Base-by-base conservation (phyloP, 2,797 vertebrate genomes). In the Bufotes viridis region DNA sequence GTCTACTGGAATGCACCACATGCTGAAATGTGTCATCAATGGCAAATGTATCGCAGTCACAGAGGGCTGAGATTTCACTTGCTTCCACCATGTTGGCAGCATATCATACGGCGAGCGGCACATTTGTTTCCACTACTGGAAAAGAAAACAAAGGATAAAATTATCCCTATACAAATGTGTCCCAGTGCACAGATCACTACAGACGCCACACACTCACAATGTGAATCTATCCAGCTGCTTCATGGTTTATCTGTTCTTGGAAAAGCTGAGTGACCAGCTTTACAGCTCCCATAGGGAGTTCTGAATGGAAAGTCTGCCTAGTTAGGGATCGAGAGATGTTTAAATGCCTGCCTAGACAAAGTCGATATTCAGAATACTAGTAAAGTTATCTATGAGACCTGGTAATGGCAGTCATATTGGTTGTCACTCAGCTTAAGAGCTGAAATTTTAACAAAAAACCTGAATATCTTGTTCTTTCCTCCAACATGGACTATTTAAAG, bases 1-100 rank as follows among this genome's bases (percentile, higher is more conserved):
- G 60, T 3, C 15, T 17, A 82, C 26, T 29, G 79, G 86, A 87
- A 87, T 87, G 78, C 51, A 14, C 34, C 86, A 87, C 69, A 75
- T 87, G 79, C 55, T 61, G 58, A 20, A 70, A 55, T 70, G 34
- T 42, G 65, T 72, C 78, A 60, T 49, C 63, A 49, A 12, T 49
- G 79, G 86, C 55, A 82, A 29, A 61, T 34, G 57, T 8, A 63
- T 51, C 22, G 0, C 57, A 7, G 9, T 79, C 51, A 70, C 76
- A 70, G 76, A 57, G 72, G 76, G 61, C 29, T 80, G 75, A 15
- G 42, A 11, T 87, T 81, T 61, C 79, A 82, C 13, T 75, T 13
- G 12, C 69, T 75, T 29, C 61, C 79, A 7, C 60, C 63, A 42
- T 42, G 22, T 72, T 87, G 86, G 86, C 69, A 53, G 70, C 70